Evolutionary conservation across 2,888 invertebrate genomes (phyloP), one percentile per base, ranked within the genome.

Genomic region (Drosophila greeni): DNA sequence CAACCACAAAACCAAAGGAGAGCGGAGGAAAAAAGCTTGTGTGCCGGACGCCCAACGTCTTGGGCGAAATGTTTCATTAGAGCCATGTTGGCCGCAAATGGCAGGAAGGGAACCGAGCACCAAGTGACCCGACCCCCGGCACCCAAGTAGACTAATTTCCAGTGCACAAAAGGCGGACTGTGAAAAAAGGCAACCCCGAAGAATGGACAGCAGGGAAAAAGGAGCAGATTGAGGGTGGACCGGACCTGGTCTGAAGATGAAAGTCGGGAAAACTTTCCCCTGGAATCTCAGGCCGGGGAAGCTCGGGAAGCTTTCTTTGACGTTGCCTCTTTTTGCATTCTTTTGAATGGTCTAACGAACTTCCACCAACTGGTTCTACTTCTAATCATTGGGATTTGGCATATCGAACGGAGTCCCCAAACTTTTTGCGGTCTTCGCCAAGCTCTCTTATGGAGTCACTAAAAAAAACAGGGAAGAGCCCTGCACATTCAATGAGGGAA

Each of bases 11-110:
- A 36, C 64, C 58, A 74, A 66, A 59, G 40, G 40, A 43, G 47
- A 37, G 55, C 42, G 36, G 60, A 49, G 36, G 36, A 65, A 64
- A 59, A 56, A 68, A 57, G 60, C 54, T 47, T 62, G 52, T 43
- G 64, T 48, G 47, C 40, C 48, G 47, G 69, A 54, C 72, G 45
- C 53, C 56, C 60, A 82, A 68, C 77, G 69, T 79, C 79, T 77
- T 85, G 69, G 58, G 60, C 43, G 70, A 81, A 77, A 78, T 81
- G 84, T 85, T 81, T 81, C 85, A 81, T 85, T 81, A 85, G 85
- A 85, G 70, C 68, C 54, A 67, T 74, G 85, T 60, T 70, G 51
- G 74, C 77, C 78, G 51, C 78, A 78, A 82, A 82, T 78, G 73
- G 66, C 70, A 59, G 57, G 53, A 61, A 61, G 60, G 42, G 34